Percentiles rank a stretch among this genome's conserved stretches.
Conservation (phyloP, 2,888 invertebrate genomes). For the Synanthedon andrenaeformis region DNA sequence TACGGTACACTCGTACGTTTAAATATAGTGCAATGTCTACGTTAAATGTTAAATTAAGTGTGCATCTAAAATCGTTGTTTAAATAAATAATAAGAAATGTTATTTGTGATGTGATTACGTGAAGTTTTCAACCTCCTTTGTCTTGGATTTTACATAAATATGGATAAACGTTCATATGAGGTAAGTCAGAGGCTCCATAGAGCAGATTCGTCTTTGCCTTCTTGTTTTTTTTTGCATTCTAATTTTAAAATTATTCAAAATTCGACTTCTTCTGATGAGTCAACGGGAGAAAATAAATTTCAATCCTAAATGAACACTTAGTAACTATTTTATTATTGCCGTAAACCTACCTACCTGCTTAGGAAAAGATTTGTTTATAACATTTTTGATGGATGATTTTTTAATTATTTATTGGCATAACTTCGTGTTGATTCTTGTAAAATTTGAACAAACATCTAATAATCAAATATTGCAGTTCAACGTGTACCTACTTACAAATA, state of each 20-base stretch:
- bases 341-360: too few relatives aligned
- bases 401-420: too few relatives aligned
- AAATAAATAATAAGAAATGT: conserved; percentile 13
- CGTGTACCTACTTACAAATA: too few relatives aligned
- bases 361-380: too few relatives aligned
- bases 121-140: conserved; percentile 21
- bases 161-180: conserved; percentile 62
- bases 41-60: conserved; percentile 34
- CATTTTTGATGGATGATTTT: too few relatives aligned
- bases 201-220: background rate
- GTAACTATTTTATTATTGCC: too few relatives aligned
- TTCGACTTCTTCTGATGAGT: too few relatives aligned
- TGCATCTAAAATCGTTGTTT: conserved; percentile 33
- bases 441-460: too few relatives aligned
- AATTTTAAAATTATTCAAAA: background rate
- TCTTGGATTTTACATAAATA: conserved; percentile 38
- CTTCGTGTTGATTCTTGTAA: too few relatives aligned
- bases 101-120: conserved; percentile 24
- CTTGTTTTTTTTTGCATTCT: background rate
- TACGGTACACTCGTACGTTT: conserved; percentile 20
- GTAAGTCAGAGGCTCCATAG: conserved; percentile 20
- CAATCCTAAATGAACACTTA: too few relatives aligned
- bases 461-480: too few relatives aligned
- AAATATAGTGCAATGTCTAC: conserved; percentile 45
- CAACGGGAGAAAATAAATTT: too few relatives aligned